phyloP scores from a whole-genome alignment of 2,888 invertebrate species.

The Diarsia brunnea region DNA sequence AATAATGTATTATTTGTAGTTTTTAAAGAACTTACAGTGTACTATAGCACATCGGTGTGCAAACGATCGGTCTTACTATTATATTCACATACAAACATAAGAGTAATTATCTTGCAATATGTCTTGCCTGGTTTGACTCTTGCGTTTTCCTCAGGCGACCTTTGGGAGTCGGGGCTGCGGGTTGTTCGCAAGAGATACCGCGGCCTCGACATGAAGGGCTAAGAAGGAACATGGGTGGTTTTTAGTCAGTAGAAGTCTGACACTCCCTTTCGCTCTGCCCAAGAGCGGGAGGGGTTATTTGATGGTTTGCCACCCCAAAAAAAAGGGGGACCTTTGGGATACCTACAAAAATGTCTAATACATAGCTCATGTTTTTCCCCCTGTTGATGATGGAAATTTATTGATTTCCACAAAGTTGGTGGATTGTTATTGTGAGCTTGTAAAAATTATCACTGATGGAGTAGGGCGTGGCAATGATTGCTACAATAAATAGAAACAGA shows the following conservation, averaged over 20 bases:
- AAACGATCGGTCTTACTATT: not conserved
- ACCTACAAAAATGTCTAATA: slow-evolving; percentile 11
- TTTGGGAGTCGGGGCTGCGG: too few species aligned
- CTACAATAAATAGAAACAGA: too few species aligned
- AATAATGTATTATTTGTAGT: not conserved
- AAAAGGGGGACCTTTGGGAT: not conserved
- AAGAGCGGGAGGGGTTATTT: too few species aligned
- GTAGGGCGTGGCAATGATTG: too few species aligned
- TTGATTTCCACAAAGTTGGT: not conserved
- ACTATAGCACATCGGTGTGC: not conserved
- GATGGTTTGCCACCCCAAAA: too few species aligned
- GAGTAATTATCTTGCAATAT: slow-evolving; percentile 10
- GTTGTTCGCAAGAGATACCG: too few species aligned
- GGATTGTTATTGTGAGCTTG: not conserved
- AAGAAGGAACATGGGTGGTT: too few species aligned
- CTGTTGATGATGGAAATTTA: not conserved
- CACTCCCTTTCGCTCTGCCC: too few species aligned
- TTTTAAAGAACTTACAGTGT: not conserved
- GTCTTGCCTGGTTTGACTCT: not conserved
- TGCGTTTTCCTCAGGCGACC: slow-evolving; percentile 3
- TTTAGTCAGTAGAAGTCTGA: too few species aligned
- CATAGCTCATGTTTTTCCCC: not conserved
- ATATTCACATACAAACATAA: not conserved
- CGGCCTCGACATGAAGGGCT: too few species aligned
- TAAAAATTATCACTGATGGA: too few species aligned